A percentile compares a stretch with the other conserved stretches of the same genome.
Conservation (phyloP, 2,888 invertebrate genomes). For the Dascillus cervinus region DNA sequence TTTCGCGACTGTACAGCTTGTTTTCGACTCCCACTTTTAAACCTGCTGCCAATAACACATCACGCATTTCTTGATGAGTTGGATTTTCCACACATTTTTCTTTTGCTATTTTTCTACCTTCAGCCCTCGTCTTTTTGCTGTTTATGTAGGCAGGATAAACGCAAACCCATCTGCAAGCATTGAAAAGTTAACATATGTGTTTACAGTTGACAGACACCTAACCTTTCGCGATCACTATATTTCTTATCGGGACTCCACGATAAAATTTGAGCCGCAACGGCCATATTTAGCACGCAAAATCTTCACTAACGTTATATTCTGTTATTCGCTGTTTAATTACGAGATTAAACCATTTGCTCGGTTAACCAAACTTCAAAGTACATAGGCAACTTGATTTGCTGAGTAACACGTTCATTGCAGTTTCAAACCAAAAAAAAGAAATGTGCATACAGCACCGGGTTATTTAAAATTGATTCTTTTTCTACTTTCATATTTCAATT, state of each 20-base stretch:
- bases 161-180: conserved; percentile 76
- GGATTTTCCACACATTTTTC: conserved; percentile 90
- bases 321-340: too few relatives aligned
- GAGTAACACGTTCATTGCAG: too few relatives aligned
- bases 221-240: conserved; percentile 74
- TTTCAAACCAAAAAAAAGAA: too few relatives aligned
- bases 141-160: conserved; percentile 96
- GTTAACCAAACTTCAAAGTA: too few relatives aligned
- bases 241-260: conserved; percentile 69
- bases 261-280: conserved; percentile 47
- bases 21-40: conserved; percentile 84
- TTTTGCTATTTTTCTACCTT: conserved; percentile 81
- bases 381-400: too few relatives aligned
- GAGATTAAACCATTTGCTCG: too few relatives aligned
- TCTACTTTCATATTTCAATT: too few relatives aligned
- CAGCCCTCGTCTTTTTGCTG: conserved; percentile 81
- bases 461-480: too few relatives aligned
- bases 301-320: too few relatives aligned
- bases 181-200: conserved; percentile 12
- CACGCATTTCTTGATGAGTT: conserved; percentile 88
- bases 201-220: conserved; percentile 14
- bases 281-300: too few relatives aligned
- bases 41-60: conserved; percentile 79
- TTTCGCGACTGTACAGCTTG: conserved; percentile 85
- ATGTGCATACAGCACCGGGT: too few relatives aligned